These are phyloP conservation scores for Gila orcuttii DNA, from an alignment of 2,113 vertebrate genomes.

Conservation along the genomic window DNA sequence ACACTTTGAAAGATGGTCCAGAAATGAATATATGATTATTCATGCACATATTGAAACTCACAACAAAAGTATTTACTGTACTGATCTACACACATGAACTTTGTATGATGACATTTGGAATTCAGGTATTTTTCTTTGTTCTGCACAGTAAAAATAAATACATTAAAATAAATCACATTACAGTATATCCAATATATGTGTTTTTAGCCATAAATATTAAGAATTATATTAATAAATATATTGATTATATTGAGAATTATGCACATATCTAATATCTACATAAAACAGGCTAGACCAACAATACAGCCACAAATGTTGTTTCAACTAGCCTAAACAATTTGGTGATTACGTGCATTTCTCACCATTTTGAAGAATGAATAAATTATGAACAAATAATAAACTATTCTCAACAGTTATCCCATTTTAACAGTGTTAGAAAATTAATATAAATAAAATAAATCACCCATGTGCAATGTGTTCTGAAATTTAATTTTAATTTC, in stretches of 20 bases:
- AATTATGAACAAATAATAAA: background rate
- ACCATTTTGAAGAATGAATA: background rate
- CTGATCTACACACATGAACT: background rate
- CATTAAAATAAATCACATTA: background rate
- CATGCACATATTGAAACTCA: background rate
- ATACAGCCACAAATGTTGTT: background rate
- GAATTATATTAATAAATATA: background rate
- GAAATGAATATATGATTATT: background rate
- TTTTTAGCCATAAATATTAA: background rate
- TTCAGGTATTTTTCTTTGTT: background rate
- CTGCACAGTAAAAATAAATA: background rate
- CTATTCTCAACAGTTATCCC: background rate
- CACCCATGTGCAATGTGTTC: background rate
- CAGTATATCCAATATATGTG: too few species aligned
- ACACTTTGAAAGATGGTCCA: background rate
- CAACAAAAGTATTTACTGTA: background rate
- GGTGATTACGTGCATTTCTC: background rate
- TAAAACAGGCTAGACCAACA: background rate
- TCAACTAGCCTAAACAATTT: background rate
- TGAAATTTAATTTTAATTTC: slow-evolving; percentile 32
- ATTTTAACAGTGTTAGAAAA: background rate
- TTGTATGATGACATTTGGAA: background rate
- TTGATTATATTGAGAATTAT: too few species aligned
- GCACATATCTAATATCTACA: background rate
- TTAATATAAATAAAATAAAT: background rate